Conservation (phyloP, 2,888 invertebrate species). For the Sacculina carcini region DNA sequence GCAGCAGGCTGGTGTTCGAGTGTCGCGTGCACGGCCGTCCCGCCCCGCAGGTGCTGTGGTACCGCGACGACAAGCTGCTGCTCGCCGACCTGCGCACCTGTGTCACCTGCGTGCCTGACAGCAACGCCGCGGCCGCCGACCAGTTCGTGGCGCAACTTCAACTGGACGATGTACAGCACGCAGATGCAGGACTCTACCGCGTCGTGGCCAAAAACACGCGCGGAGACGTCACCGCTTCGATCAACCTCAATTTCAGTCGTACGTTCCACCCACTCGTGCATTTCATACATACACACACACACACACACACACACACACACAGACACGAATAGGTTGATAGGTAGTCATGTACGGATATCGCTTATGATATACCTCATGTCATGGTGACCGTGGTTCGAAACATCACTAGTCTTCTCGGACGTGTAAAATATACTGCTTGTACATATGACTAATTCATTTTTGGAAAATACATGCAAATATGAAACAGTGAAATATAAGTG, state of each 20-base stretch:
- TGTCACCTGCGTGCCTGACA: conserved; percentile 12
- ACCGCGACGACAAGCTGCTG: conserved; percentile 15
- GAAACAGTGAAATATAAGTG: no score
- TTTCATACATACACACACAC: neutral
- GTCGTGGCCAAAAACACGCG: conserved; percentile 89
- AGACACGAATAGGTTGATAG: neutral
- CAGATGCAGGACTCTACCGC: conserved; percentile 84
- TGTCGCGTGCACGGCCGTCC: conserved; percentile 67
- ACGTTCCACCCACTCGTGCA: conserved; percentile 27
- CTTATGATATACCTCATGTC: neutral
- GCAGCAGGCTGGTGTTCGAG: conserved; percentile 78
- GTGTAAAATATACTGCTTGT: no score
- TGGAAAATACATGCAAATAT: no score
- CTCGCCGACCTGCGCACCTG: conserved; percentile 12
- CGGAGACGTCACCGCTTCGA: conserved; percentile 89
- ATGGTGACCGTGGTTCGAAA: no score
- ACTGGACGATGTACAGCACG: conserved; percentile 83
- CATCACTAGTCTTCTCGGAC: no score
- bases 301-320: neutral
- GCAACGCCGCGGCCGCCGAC: conserved; percentile 46
- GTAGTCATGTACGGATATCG: neutral
- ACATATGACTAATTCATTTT: no score
- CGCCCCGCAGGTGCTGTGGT: conserved; percentile 52
- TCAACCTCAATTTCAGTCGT: conserved; percentile 94
- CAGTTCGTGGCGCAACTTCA: conserved; percentile 74